A percentile compares a stretch with the other conserved stretches of the same genome.
Conservation (phyloP, 2,888 invertebrate species). For the Microchrysa polita region DNA sequence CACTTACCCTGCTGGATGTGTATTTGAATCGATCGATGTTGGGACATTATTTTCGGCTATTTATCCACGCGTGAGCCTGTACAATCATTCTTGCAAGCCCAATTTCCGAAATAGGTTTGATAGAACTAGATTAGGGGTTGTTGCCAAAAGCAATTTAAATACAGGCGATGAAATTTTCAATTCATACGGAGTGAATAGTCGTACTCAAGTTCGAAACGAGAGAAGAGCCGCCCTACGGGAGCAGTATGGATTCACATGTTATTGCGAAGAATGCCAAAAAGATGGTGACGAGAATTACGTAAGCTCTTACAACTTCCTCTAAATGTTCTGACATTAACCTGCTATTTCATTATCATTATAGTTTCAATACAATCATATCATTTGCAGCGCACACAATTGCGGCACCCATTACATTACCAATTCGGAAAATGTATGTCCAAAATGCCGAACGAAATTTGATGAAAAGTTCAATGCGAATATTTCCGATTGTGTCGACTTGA, state of each 20-base stretch:
- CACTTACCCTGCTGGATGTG: background rate
- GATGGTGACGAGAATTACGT: constrained; percentile 55
- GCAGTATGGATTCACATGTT: constrained; percentile 83
- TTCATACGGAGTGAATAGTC: constrained; percentile 84
- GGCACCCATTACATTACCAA: background rate
- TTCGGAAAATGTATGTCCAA: background rate
- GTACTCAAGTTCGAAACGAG: constrained; percentile 69
- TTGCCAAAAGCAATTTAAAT: constrained; percentile 72
- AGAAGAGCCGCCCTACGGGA: constrained; percentile 71
- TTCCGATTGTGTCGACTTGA: background rate
- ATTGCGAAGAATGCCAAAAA: constrained; percentile 74
- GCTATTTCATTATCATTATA: background rate
- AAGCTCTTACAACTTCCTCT: constrained; percentile 38
- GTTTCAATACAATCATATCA: constrained; percentile 30
- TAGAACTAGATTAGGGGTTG: constrained; percentile 75
- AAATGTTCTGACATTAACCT: background rate
- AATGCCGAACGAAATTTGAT: background rate
- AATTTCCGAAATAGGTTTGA: constrained; percentile 81
- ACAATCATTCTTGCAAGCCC: constrained; percentile 93
- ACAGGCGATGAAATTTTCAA: constrained; percentile 80
- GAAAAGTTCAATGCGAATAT: background rate
- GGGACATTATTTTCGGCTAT: constrained; percentile 62
- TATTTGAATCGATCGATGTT: background rate
- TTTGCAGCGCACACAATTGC: constrained; percentile 30
- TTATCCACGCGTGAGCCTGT: constrained; percentile 86